Base-by-base conservation (phyloP, 2,888 invertebrate genomes). In the Epirrhoe tristata region DNA sequence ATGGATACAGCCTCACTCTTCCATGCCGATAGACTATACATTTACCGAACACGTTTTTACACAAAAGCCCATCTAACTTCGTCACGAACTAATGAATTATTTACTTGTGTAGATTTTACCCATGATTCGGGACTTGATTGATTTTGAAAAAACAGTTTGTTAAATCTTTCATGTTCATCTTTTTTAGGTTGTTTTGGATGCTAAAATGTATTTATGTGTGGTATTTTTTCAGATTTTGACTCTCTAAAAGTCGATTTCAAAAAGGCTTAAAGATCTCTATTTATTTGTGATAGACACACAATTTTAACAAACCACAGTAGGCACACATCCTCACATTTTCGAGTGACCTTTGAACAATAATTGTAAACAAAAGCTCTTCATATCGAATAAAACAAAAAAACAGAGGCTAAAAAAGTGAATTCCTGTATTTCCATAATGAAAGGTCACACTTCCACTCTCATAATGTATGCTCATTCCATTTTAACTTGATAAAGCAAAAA, bases 11-110 rank as follows among this genome's bases (percentile, higher is more conserved):
- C 72, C 77, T 76, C 78, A 75, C 75, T 74, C 77, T 76, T 77
- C 78, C 69, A 46, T 52, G 31, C 81, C 80, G 81, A 80, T 81
- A 82, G 80, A 82, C 86, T 81, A 85, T 84, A 87, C 84, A 88
- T 87, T 84, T 84, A 81, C 81, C 81, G 80, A 79, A 77, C 73
- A 80, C 79, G 78, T 81, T 84, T 84, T 84, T 84, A 75, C 74
- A 74, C 78, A 75, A 77, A 54, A 81, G 79, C 71, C 71, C 58
- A 81, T 79, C 81, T 77, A 72, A 76, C 80, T 80, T 83, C 80
- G 82, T 83, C 83, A 75, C 72, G 74, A 80, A 80, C 80, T 86
- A 83, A 88, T 89, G 86, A 88, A 89, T 89, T 85, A 89, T 89
- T 89, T 86, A 89, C 82, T 76, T 81, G 76, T 79, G 77, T 75